Conservation (phyloP, 2,888 invertebrate genomes). For the Spialia ferax region DNA sequence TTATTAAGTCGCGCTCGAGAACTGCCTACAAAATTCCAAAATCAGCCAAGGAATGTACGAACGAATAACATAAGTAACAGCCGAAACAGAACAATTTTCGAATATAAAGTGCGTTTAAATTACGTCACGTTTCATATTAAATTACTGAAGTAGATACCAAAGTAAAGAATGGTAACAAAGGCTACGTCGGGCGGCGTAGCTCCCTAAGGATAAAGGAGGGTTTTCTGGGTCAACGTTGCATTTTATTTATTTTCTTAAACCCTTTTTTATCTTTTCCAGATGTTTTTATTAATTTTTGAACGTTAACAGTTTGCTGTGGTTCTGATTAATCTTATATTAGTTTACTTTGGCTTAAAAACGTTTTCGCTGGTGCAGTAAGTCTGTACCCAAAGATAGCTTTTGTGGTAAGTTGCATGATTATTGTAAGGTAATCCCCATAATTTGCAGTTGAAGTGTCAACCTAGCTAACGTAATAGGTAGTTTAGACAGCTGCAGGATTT, state of each 20-base stretch:
- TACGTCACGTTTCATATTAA: conserved; percentile 71
- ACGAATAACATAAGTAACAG: conserved; percentile 41
- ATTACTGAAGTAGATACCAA: conserved; percentile 55
- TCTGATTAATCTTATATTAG: no score
- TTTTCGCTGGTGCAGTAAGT: no score
- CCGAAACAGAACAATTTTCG: conserved; percentile 44
- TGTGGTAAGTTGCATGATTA: no score
- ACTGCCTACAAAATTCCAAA: conserved; percentile 16
- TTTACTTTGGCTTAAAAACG: no score
- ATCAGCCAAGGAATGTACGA: conserved; percentile 35
- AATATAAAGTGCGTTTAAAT: conserved; percentile 54
- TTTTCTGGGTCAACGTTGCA: conserved; percentile 54
- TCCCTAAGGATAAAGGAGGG: conserved; percentile 56
- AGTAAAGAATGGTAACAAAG: conserved; percentile 60
- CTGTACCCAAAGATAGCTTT: no score
- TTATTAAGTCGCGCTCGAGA: conserved; percentile 16
- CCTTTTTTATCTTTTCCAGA: conserved; percentile 51
- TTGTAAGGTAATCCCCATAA: no score
- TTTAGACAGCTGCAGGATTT: no score
- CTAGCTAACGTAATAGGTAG: no score
- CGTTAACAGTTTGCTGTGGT: neutral
- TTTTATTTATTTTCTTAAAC: conserved; percentile 55
- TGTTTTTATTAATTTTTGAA: conserved; percentile 1
- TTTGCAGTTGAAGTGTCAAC: no score
- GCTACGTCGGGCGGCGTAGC: conserved; percentile 44